Evolutionary conservation across 2,797 vertebrate genomes (phyloP), one percentile per base, ranked within the genome.

Genomic region (Euphonia xanthogaster): DNA sequence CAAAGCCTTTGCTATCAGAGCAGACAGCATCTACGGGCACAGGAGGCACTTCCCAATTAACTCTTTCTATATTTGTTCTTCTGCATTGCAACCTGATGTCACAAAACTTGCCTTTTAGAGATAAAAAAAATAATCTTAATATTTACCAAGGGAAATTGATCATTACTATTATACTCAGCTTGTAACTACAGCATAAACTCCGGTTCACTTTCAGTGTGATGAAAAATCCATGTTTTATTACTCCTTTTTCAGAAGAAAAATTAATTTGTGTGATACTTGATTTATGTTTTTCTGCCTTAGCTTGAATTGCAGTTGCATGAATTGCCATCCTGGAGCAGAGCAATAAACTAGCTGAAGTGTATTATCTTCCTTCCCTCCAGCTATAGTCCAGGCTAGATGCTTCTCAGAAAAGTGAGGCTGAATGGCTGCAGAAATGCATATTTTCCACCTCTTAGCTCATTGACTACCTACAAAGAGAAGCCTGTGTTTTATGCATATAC

Each of bases 1-100:
- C 57, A 86, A 95, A 80, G 60, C 50, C 50, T 91, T 97, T 91
- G 83, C 89, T 73, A 63, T 66, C 76, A 72, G 81, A 90, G 70
- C 70, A 79, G 89, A 62, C 86, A 63, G 70, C 61, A 94, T 77
- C 50, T 81, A 28, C 31, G 68, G 83, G 74, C 50, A 79, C 48
- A 73, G 81, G 66, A 94, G 72, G 63, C 0, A 2, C 77, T 86
- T 93, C 62, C 39, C 54, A 67, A 58, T 94, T 95, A 95, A 95
- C 85, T 62, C 80, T 67, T 96, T 85, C 86, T 73, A 45, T 22
- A 33, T 88, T 93, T 65, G 30, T 23, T 78, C 18, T 61, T 76
- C 66, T 75, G 54, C 35, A 35, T 47, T 58, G 24, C 58, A 83
- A 42, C 16, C 31, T 70, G 31, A 53, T 71, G 80, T 68, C 50